Base-by-base conservation (phyloP, 2,797 vertebrate species). In the Melanotaenia boesemani region DNA sequence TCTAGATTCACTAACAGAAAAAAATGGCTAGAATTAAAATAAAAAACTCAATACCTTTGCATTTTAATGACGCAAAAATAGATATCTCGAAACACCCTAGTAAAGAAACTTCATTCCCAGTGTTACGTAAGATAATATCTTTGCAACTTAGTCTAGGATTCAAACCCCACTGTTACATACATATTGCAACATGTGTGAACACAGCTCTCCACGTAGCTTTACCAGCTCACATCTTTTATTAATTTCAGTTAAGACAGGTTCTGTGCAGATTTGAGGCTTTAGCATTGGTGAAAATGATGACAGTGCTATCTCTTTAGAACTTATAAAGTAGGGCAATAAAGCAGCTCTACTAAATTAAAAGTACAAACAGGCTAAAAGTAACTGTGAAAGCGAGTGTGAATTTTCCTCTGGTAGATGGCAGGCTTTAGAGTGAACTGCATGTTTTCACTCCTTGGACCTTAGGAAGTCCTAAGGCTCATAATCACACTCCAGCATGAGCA, bases 401-500 rank as follows among this genome's bases (percentile, higher is more conserved):
- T 82, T 81, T 79, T 70, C 72, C 36, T 76, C 55, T 57, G 2
- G 75, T 67, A 90, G 79, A 76, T 48, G 65, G 76, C 78, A 80
- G 78, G 69, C 71, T 76, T 72, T 59, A 63, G 74, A 76, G 68
- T 81, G 76, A 83, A 73, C 68, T 76, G 78, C 68, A 68, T 81
- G 77, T 76, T 68, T 79, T 81, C 76, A 52, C 50, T 77, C 61
- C 66, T 86, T 77, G 83, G 89, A 92, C 89, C 89, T 89, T 79
- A 72, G 86, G 91, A 88, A 91, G 85, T 86, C 84, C 74, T 76
- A 68, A 82, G 89, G 75, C 77, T 90, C 77, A 86, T 87, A 85
- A 92, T 92, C 91, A 91, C 90, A 92, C 91, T 90, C 87, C 92
- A 93, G 92, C 90, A 88, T 91, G 91, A 88, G 85, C 76, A 86